Evolutionary conservation across 2,888 invertebrate genomes (phyloP), one percentile per base, ranked within the genome.

Genomic region (Noctua janthe): DNA sequence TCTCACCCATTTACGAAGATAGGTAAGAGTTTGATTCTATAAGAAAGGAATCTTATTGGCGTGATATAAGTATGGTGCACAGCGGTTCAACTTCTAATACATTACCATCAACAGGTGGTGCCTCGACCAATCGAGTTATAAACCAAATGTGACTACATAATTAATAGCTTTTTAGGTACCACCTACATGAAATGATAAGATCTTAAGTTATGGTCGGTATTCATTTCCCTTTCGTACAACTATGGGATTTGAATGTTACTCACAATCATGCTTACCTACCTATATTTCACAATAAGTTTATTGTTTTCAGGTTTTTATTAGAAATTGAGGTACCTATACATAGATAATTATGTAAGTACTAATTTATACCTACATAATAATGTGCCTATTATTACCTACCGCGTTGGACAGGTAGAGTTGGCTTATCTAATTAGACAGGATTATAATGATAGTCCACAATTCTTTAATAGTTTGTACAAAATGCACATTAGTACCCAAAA

Each of bases 1-100:
- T 87, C 85, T 94, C 96, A 69, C 96, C 96, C 62, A 94, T 93
- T 77, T 96, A 93, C 88, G 96, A 96, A 74, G 96, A 96, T 90
- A 93, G 94, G 96, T 96, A 94, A 95, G 95, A 84, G 59, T 78
- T 81, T 47, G 71, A 29, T 79, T 67, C 49, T 70, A 1, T 78
- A 70, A 6, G 62, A 80, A n/a, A 15, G 54, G 73, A 75, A 82
- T 82, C 79, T 66, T 80, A 88, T 73, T 83, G 67, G 77, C 51
- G 23, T 72, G 49, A 72, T 78, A 67, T 78, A 47, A 29, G 10
- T 82, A 71, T 43, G 56, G 64, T 59, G 51, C 64, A 67, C 64
- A 51, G 64, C 13, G 20, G 49, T 75, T 82, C 66, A 62, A 56
- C 74, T 77, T 76, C 62, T 70, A 49, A 77, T 77, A 74, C 66